These are phyloP conservation scores for Hypselothyrea guttata DNA, from an alignment of 2,888 invertebrate species.

Conservation along the genomic window DNA sequence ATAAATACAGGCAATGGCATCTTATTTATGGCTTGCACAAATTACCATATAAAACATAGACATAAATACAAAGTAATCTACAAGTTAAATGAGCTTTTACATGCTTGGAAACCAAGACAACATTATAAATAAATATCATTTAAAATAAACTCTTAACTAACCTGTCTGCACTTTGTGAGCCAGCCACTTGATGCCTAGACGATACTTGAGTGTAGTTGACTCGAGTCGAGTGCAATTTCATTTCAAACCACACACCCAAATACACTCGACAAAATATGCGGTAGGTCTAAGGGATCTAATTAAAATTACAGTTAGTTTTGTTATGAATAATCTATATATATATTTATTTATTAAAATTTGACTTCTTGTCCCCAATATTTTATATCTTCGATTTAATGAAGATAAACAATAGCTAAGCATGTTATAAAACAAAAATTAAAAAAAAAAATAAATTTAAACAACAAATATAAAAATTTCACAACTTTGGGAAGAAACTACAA, in stretches of 20 bases:
- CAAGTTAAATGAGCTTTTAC: slow-evolving; percentile 71
- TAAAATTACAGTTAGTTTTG: no score
- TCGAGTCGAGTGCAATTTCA: slow-evolving; percentile 65
- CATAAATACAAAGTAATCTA: slow-evolving; percentile 60
- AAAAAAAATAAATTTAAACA: no score
- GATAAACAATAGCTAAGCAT: no score
- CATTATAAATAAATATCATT: slow-evolving; percentile 75
- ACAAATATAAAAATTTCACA: no score
- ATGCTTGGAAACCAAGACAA: slow-evolving; percentile 42
- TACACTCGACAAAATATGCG: no score
- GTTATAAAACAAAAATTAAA: no score
- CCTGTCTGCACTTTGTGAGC: slow-evolving; percentile 70
- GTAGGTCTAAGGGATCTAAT: no score
- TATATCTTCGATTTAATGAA: no score
- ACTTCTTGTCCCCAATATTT: no score
- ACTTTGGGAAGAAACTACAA: no score
- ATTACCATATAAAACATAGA: slow-evolving; percentile 33
- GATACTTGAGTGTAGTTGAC: slow-evolving; percentile 45
- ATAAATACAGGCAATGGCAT: slow-evolving; percentile 19
- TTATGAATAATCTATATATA: no score
- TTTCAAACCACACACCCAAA: not conserved
- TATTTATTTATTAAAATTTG: no score
- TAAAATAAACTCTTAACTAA: slow-evolving; percentile 74
- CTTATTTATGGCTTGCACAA: slow-evolving; percentile 35
- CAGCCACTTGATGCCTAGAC: slow-evolving; percentile 42